These are phyloP conservation scores for Mastomys natalensis DNA, from an alignment of 2,113 vertebrate genomes.

Conservation along the genomic window DNA sequence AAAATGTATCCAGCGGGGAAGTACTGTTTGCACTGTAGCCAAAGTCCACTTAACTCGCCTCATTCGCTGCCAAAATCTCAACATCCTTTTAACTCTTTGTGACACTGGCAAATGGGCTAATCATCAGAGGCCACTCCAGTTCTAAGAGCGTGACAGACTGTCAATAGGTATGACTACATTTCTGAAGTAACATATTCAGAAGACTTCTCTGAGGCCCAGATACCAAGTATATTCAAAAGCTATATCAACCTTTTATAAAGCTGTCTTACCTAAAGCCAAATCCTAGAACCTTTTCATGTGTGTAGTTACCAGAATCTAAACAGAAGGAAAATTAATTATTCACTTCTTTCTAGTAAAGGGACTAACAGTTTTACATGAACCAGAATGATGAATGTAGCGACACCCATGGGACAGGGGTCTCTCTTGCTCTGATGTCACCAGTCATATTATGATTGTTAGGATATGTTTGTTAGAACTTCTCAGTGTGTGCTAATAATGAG, in stretches of 20 bases:
- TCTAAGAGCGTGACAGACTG: slow-evolving; percentile 39
- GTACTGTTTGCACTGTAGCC: background rate
- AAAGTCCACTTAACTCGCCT: slow-evolving; percentile 23
- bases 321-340: slow-evolving; percentile 49
- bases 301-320: slow-evolving; percentile 36
- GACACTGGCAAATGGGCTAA: slow-evolving; percentile 21
- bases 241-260: slow-evolving; percentile 53
- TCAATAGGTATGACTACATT: background rate
- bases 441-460: slow-evolving; percentile 37
- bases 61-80: slow-evolving; percentile 26
- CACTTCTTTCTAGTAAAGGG: slow-evolving; percentile 37
- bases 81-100: slow-evolving; percentile 47
- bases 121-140: slow-evolving; percentile 12
- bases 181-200: slow-evolving; percentile 65
- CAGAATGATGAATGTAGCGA: slow-evolving; percentile 26
- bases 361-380: slow-evolving; percentile 53
- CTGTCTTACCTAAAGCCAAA: slow-evolving; percentile 25
- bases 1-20: background rate
- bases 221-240: background rate
- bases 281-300: slow-evolving; percentile 42
- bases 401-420: background rate
- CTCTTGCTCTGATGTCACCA: slow-evolving; percentile 45
- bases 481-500: slow-evolving; percentile 46
- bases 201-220: background rate
- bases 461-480: slow-evolving; percentile 48